Conservation (phyloP, 2,113 vertebrate genomes). For the Equus quagga region DNA sequence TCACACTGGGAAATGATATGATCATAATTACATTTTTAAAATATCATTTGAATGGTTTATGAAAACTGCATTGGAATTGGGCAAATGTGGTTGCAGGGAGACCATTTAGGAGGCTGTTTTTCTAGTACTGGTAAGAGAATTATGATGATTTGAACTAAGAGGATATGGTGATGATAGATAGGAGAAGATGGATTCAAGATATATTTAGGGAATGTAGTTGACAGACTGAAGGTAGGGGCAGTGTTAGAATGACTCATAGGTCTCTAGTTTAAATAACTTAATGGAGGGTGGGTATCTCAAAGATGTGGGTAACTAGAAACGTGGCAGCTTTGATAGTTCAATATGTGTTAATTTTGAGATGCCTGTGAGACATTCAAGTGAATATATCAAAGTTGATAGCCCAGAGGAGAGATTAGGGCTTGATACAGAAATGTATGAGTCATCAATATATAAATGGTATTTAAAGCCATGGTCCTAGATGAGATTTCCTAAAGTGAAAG, state of each 20-base stretch:
- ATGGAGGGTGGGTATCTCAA: background rate
- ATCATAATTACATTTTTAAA: background rate
- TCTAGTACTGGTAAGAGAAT: background rate
- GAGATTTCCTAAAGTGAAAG: background rate
- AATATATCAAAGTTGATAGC: background rate
- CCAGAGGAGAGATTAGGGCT: background rate
- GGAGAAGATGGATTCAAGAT: background rate
- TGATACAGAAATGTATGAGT: background rate
- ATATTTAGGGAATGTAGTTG: background rate
- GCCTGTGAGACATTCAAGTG: background rate
- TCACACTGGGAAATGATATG: background rate
- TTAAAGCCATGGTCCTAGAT: background rate
- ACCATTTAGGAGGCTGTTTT: background rate
- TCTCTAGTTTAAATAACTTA: slow-evolving; percentile 28
- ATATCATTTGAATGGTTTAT: background rate
- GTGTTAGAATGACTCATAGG: background rate
- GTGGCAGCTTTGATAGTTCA: background rate
- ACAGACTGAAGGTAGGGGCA: background rate
- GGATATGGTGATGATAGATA: background rate
- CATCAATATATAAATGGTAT: background rate
- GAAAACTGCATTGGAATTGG: background rate
- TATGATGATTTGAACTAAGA: background rate
- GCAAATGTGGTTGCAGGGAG: background rate
- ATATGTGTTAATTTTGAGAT: slow-evolving; percentile 21
- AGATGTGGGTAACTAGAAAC: background rate